Evolutionary conservation across 2,113 vertebrate species (phyloP), one percentile per base, ranked within the genome.

Genomic region (Spheniscus mendiculus): DNA sequence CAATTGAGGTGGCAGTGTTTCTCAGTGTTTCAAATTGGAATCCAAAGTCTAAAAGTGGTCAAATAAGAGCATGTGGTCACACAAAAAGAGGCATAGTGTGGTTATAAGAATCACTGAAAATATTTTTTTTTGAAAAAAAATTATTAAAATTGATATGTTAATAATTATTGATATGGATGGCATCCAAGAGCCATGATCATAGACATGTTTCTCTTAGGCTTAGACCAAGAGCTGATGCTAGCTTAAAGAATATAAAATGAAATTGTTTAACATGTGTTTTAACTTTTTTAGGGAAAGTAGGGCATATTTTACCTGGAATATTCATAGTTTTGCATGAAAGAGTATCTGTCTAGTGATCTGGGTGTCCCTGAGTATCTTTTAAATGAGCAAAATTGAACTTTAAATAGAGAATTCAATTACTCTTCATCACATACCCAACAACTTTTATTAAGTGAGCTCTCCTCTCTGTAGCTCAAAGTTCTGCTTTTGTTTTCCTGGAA

Each of bases 1-100:
- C 98, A 6, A 0, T 98, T 2, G 93, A 98, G 96, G 98, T 99
- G n/a, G 4, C 55, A 4, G 42, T 81, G 25, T 27, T 36, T 34
- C 32, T 34, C 30, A 50, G 15, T 67, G 18, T 55, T 82, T 84
- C 42, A 42, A 36, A 77, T 12, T 55, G 53, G 42, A 53, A 78
- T 66, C 10, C 8, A 30, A 47, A 55, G 59, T 22, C 34, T 87
- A 38, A 38, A 42, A 66, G 30, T 67, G 15, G 12, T 62, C 47
- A 79, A 72, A n/a, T 34, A 58, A 67, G 40, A 61, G 36, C 14
- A 83, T 25, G 12, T 52, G 16, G 17, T 65, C 40, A 40, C 14
- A 30, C 13, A 23, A 44, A 34, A 49, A 32, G 13, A 62, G 42
- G 14, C 32, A n/a, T 17, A 50, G 14, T 27, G 18, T 53, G 18